These are phyloP conservation scores for Argyresthia goedartella DNA, from an alignment of 2,888 invertebrate species.

Conservation along the genomic window DNA sequence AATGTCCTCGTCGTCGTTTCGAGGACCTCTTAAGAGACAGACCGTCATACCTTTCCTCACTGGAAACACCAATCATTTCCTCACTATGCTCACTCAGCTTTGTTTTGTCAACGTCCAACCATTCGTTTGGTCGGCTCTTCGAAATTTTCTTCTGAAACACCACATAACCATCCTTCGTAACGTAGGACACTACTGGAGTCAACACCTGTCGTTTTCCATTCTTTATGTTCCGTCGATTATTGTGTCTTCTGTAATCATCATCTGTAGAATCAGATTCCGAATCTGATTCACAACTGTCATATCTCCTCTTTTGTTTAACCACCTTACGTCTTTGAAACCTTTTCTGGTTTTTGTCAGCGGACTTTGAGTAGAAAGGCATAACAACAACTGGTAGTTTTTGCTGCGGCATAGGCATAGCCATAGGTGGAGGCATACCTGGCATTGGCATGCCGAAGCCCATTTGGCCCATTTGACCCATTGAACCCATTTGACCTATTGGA, in stretches of 20 bases:
- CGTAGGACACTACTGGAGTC: slow-evolving; percentile 53
- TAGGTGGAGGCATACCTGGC: slow-evolving; percentile 2
- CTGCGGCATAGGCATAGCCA: slow-evolving; percentile 10
- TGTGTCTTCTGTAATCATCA: slow-evolving; percentile 4
- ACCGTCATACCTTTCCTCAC: too few relatives aligned
- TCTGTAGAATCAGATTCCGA: not conserved
- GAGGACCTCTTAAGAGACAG: too few relatives aligned
- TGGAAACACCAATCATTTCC: too few relatives aligned
- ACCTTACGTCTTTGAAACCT: slow-evolving; percentile 14
- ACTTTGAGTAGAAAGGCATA: slow-evolving; percentile 42
- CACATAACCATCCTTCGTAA: slow-evolving; percentile 49
- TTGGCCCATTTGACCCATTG: slow-evolving; percentile 15
- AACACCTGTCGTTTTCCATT: slow-evolving; percentile 31
- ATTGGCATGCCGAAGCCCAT: slow-evolving; percentile 11
- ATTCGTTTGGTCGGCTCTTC: slow-evolving; percentile 45
- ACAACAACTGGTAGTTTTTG: slow-evolving; percentile 41
- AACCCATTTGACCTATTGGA: too few relatives aligned
- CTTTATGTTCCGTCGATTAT: slow-evolving; percentile 7
- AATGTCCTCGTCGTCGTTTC: too few relatives aligned
- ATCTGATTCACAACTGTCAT: not conserved
- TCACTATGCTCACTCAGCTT: not conserved
- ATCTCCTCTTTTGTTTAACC: not conserved
- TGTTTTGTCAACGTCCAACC: slow-evolving; percentile 27
- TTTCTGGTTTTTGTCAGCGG: slow-evolving; percentile 17
- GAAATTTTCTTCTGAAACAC: slow-evolving; percentile 54